Evolutionary conservation across 2,797 vertebrate genomes (phyloP).

Genomic region (Dendrocincla tyrannina): DNA sequence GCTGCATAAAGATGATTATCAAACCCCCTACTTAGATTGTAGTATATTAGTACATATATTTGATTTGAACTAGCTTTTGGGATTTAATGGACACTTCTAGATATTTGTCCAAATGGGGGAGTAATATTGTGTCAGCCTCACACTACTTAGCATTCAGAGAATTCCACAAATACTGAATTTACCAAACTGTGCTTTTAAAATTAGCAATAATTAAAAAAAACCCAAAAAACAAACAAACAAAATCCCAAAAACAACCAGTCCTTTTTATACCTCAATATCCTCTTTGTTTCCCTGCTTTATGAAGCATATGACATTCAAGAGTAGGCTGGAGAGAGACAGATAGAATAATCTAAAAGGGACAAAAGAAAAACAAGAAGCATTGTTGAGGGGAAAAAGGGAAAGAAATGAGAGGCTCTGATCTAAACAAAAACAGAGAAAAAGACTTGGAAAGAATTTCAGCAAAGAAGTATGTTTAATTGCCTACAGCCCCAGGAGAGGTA

Average conservation of each 20-base stretch:
- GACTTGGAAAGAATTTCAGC: constrained; percentile 52
- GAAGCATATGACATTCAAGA: not conserved
- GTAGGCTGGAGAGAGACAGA: not conserved
- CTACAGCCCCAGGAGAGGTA: constrained; percentile 59
- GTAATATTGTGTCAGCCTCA: not conserved
- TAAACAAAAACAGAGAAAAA: constrained; percentile 49
- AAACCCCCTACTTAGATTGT: not conserved
- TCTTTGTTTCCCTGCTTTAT: not conserved
- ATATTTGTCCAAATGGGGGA: not conserved
- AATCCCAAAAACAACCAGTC: rapidly evolving
- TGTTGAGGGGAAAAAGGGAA: not conserved
- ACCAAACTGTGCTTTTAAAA: not conserved
- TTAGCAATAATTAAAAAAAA: not conserved
- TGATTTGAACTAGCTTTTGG: not conserved
- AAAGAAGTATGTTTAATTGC: constrained; percentile 68
- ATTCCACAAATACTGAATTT: not conserved
- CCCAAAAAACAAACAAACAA: too few relatives aligned
- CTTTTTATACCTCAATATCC: not conserved
- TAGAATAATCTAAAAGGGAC: not conserved
- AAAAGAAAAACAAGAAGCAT: not conserved
- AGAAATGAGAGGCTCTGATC: not conserved
- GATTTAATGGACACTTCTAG: not conserved
- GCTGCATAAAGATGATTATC: not conserved
- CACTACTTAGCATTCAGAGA: not conserved
- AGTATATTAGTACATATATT: not conserved